Evolutionary conservation across 2,888 invertebrate species (phyloP).

Genomic region (Athalia circularis): DNA sequence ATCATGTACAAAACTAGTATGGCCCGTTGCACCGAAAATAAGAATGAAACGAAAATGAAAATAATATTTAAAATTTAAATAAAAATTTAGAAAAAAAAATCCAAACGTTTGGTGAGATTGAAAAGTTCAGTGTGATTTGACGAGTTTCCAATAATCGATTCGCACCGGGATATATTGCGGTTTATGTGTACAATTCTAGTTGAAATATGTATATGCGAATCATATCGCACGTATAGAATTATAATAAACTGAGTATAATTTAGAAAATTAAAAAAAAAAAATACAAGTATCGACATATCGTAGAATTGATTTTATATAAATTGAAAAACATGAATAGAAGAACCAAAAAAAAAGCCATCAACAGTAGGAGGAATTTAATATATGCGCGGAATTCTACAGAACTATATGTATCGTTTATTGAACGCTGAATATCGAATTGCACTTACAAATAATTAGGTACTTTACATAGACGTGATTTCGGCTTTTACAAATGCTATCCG

Average conservation of each 20-base stretch:
- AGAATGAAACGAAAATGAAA: no score
- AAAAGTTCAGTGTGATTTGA: no score
- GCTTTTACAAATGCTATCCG: neutral
- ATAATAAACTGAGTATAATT: neutral
- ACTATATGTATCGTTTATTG: neutral
- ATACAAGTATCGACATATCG: constrained; percentile 23
- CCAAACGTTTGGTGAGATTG: no score
- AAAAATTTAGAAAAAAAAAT: no score
- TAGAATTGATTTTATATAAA: constrained; percentile 27
- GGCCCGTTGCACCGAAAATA: neutral
- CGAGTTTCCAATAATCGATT: no score
- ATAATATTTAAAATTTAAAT: constrained; percentile 3
- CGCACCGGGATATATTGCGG: neutral
- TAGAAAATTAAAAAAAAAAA: neutral
- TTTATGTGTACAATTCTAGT: constrained; percentile 1
- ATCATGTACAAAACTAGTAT: neutral
- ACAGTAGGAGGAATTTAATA: no score
- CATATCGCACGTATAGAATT: constrained; percentile 26
- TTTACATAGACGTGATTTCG: neutral
- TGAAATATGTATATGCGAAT: neutral
- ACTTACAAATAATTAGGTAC: constrained; percentile 18
- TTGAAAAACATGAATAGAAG: neutral
- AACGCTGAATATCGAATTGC: constrained; percentile 18
- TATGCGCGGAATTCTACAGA: neutral
- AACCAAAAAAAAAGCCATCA: neutral